These are phyloP conservation scores for Liposcelis brunnea DNA, from an alignment of 2,888 invertebrate genomes.

Conservation along the genomic window DNA sequence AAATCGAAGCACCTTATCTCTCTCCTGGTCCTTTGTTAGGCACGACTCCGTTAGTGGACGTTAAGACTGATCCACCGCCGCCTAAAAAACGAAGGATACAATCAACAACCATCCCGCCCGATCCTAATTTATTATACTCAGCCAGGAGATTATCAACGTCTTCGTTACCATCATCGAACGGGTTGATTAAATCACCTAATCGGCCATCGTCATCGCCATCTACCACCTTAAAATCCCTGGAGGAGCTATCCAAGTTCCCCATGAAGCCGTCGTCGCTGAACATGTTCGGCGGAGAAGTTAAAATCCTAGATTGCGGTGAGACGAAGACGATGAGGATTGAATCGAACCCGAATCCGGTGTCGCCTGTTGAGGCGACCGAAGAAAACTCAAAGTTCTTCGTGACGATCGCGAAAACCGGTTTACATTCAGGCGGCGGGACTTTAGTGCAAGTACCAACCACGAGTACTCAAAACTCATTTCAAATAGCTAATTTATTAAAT, in stretches of 20 bases:
- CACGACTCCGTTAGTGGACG: slow-evolving; percentile 64
- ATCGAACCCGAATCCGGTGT: slow-evolving; percentile 27
- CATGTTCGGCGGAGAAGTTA: slow-evolving; percentile 63
- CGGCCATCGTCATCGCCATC: slow-evolving; percentile 17
- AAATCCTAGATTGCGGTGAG: slow-evolving; percentile 51
- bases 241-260: slow-evolving; percentile 37
- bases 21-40: slow-evolving; percentile 71
- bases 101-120: slow-evolving; percentile 12
- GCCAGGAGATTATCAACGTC: slow-evolving; percentile 33
- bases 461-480: slow-evolving; percentile 13
- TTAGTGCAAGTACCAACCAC: slow-evolving; percentile 18
- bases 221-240: slow-evolving; percentile 33
- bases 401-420: slow-evolving; percentile 42
- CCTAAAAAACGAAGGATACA: slow-evolving; percentile 9
- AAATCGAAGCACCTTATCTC: slow-evolving; percentile 39
- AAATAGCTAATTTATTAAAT: neutral
- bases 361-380: slow-evolving; percentile 26
- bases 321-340: slow-evolving; percentile 53
- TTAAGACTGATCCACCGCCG: slow-evolving; percentile 24
- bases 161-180: slow-evolving; percentile 2
- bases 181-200: slow-evolving; percentile 1
- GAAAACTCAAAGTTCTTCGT: slow-evolving; percentile 41
- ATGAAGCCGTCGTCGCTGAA: slow-evolving; percentile 33
- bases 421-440: slow-evolving; percentile 70
- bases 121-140: slow-evolving; percentile 36